Evolutionary conservation across 2,797 vertebrate genomes (phyloP).

Genomic region (Amblyraja radiata): DNA sequence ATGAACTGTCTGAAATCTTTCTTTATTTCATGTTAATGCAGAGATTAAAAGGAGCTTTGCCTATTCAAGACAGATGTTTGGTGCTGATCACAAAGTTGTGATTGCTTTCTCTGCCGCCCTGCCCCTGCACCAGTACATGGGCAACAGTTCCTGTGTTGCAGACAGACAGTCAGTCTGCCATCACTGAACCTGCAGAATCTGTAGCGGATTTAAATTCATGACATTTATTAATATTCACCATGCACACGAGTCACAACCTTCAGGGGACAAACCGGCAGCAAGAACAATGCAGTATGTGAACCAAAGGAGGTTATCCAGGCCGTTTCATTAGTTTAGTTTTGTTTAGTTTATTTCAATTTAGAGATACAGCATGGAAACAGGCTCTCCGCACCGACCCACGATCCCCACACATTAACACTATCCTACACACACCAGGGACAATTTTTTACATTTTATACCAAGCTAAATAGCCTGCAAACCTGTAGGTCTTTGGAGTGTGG

Average conservation of each 20-base stretch:
- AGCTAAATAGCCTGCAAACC: too few species aligned
- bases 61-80: background rate
- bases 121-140: background rate
- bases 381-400: too few species aligned
- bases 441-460: too few species aligned
- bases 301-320: background rate
- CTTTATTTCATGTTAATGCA: background rate
- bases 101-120: background rate
- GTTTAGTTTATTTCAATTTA: too few species aligned
- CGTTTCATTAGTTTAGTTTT: background rate
- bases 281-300: background rate
- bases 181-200: background rate
- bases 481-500: too few species aligned
- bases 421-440: too few species aligned
- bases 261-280: background rate
- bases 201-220: conserved; percentile 2
- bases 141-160: background rate
- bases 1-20: background rate
- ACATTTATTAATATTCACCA: background rate
- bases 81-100: background rate
- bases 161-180: background rate
- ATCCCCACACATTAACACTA: too few species aligned
- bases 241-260: background rate
- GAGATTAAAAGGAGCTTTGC: background rate
- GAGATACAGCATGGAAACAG: too few species aligned